Base-by-base conservation (phyloP, 1,140 invertebrate genomes). In the Drosophila azteca region DNA sequence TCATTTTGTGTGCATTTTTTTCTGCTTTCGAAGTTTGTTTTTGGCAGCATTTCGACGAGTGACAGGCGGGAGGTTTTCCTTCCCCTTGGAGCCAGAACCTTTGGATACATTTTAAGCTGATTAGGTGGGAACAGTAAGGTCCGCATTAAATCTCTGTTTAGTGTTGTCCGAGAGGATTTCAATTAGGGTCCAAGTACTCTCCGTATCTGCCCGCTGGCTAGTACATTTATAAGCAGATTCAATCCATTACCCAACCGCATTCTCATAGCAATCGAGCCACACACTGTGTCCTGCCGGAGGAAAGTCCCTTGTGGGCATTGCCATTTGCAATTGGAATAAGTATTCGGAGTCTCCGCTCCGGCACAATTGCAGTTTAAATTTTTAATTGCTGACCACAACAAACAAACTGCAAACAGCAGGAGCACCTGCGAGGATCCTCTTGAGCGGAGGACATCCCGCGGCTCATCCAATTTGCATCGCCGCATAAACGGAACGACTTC, bases 301-400 rank as follows among this genome's bases (percentile, higher is more conserved):
- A 48, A 11, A 20, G 20, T 73, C 29, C 60, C 63, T 31, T 15
- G 26, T 26, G 71, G 53, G 39, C 48, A 65, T 59, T 54, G 35
- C 70, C 43, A 54, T 52, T 58, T 43, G 70, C 61, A 65, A 74
- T 66, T 59, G 55, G 70, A 69, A 69, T 69, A 50, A 69, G 64
- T 26, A 39, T 20, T 1, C 22, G 11, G 31, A 41, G 20, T 22
- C 20, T 35, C 35, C 64, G 44, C 24, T 5, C 22, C 4, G 7
- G 43, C 51, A 69, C 66, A 50, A 68, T 41, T 50, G 26, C 13
- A 53, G 43, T 66, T 75, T 74, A 50, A 66, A 74, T 74, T 74
- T 74, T 74, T 66, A 74, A 74, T 74, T 74, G 70, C 20, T 57
- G 51, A 41, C 70, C 70, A 74, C 71, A 66, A 55, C 71, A 74